Evolutionary conservation across 2,888 invertebrate genomes (phyloP).

Genomic region (Eristalis tenax): DNA sequence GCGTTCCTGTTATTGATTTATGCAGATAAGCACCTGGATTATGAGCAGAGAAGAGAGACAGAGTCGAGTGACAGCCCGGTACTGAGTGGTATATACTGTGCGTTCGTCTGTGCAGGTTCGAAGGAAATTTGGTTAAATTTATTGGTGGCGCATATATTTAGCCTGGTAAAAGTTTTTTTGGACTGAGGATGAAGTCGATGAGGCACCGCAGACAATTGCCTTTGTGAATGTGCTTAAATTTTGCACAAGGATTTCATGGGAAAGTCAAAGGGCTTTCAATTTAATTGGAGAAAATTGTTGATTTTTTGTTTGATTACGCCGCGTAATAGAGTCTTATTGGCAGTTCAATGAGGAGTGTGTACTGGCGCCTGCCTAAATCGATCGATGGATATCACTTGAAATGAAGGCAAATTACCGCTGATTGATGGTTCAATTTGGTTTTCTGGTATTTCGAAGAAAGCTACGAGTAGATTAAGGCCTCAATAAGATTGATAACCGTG

Average conservation of each 20-base stretch:
- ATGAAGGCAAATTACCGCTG: slow-evolving; percentile 48
- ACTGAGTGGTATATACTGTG: background rate
- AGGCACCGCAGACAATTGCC: slow-evolving; percentile 49
- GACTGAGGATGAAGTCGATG: background rate
- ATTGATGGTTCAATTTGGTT: slow-evolving; percentile 48
- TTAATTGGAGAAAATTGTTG: slow-evolving; percentile 63
- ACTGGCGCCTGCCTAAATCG: slow-evolving; percentile 12
- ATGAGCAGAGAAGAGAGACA: slow-evolving; percentile 59
- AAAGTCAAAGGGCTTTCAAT: slow-evolving; percentile 67
- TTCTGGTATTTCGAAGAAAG: background rate
- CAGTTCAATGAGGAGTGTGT: slow-evolving; percentile 36
- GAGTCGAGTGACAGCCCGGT: slow-evolving; percentile 51
- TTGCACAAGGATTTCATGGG: slow-evolving; percentile 18
- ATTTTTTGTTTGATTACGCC: slow-evolving; percentile 40
- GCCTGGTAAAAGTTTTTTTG: slow-evolving; percentile 28
- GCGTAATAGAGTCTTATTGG: slow-evolving; percentile 42
- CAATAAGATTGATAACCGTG: background rate
- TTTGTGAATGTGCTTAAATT: slow-evolving; percentile 43
- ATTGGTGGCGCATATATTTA: slow-evolving; percentile 63
- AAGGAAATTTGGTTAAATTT: slow-evolving; percentile 69
- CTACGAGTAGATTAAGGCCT: background rate
- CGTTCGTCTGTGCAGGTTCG: background rate
- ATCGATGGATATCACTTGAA: slow-evolving; percentile 20
- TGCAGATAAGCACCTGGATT: slow-evolving; percentile 77
- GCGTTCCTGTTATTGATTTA: slow-evolving; percentile 77